phyloP scores from a whole-genome alignment of 2,113 vertebrate genomes.

The Chaenocephalus aceratus region DNA sequence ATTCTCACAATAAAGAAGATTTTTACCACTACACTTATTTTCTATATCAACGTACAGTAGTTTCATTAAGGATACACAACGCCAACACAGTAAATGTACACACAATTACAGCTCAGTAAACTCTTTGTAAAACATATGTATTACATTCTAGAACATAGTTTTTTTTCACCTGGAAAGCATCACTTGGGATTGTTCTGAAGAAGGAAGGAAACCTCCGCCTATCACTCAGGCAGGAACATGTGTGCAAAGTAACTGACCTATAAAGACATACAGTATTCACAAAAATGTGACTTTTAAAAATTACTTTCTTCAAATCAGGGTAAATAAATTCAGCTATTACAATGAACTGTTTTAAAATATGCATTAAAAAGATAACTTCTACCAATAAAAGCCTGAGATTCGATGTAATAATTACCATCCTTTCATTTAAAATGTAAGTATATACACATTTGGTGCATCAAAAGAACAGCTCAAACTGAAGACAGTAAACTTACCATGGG shows the following conservation, averaged over 20 bases:
- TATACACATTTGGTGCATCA: not conserved
- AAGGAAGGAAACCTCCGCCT: constrained; percentile 20
- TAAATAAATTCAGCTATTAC: not conserved
- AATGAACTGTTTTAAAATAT: not conserved
- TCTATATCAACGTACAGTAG: not conserved
- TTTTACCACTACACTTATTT: not conserved
- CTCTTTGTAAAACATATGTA: not conserved
- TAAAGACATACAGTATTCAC: not conserved
- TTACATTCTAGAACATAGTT: not conserved
- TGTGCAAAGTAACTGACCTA: constrained; percentile 34
- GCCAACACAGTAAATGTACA: not conserved
- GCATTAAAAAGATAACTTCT: not conserved
- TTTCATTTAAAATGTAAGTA: not conserved
- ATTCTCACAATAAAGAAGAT: too few species aligned
- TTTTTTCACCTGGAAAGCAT: constrained; percentile 21
- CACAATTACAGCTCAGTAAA: not conserved
- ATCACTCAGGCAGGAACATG: constrained; percentile 24
- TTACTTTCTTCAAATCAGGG: not conserved
- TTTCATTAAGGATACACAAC: not conserved
- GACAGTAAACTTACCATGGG: constrained; percentile 70
- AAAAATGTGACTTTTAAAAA: not conserved
- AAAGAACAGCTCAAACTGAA: not conserved
- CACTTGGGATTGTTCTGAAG: constrained; percentile 27
- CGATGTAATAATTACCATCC: not conserved
- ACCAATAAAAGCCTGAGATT: not conserved